These are phyloP conservation scores for Teleopsis dalmanni DNA, from an alignment of 1,140 invertebrate species.

Conservation along the genomic window DNA sequence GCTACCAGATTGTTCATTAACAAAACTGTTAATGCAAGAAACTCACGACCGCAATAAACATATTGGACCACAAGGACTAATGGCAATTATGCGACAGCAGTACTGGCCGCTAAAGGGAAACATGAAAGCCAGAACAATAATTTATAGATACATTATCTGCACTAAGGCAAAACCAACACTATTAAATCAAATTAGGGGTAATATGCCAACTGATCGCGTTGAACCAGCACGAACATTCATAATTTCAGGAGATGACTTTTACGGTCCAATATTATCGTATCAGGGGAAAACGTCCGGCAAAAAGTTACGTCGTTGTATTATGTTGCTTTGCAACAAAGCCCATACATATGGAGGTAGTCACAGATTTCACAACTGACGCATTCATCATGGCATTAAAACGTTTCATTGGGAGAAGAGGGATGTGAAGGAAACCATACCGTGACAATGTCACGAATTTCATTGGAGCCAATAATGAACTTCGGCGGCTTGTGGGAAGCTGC, in stretches of 20 bases:
- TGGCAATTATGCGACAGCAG: no score
- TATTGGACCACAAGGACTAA: no score
- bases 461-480: slow-evolving; percentile 12
- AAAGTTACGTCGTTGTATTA: slow-evolving; percentile 9
- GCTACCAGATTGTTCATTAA: no score
- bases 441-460: slow-evolving; percentile 40
- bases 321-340: slow-evolving; percentile 21
- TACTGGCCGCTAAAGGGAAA: no score
- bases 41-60: no score
- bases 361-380: slow-evolving; percentile 16
- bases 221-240: slow-evolving; percentile 9
- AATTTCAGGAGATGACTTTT: slow-evolving; percentile 16
- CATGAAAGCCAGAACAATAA: no score
- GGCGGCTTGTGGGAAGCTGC: slow-evolving; percentile 9
- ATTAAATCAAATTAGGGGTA: no score
- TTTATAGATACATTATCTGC: no score
- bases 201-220: slow-evolving; percentile 6
- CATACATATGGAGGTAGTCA: slow-evolving; percentile 25
- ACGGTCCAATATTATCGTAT: slow-evolving; percentile 13
- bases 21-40: no score
- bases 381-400: slow-evolving; percentile 20
- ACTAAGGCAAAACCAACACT: no score
- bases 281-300: slow-evolving; percentile 6
- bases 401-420: slow-evolving; percentile 18
- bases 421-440: slow-evolving; percentile 17